Evolutionary conservation across 1,140 invertebrate genomes (phyloP).

Genomic region (Orussus abietinus): DNA sequence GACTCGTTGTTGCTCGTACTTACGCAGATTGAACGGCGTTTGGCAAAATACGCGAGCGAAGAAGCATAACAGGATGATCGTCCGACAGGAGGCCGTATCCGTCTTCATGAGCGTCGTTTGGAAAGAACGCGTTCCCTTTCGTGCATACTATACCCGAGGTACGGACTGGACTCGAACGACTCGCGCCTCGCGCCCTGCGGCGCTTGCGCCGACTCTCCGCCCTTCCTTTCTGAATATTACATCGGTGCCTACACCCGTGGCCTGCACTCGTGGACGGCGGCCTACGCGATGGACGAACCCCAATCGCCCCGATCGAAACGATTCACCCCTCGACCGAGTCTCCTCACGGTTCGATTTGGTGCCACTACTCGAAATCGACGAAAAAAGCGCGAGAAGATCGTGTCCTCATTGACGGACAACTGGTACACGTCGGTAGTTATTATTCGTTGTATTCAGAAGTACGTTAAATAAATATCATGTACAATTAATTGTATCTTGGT

Average conservation of each 20-base stretch:
- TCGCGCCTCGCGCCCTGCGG: constrained; percentile 38
- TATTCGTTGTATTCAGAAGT: too few species aligned
- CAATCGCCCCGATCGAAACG: too few species aligned
- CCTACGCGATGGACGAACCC: too few species aligned
- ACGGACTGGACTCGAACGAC: constrained; percentile 5
- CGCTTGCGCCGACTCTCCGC: constrained; percentile 16
- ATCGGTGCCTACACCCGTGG: constrained; percentile 28
- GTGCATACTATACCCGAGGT: too few species aligned
- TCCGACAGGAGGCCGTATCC: constrained; percentile 17
- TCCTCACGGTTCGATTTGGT: neutral
- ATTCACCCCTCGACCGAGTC: neutral
- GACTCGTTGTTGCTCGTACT: constrained; percentile 23
- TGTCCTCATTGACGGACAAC: too few species aligned
- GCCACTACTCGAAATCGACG: neutral
- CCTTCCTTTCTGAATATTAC: constrained; percentile 48
- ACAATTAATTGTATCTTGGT: too few species aligned
- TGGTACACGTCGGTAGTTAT: too few species aligned
- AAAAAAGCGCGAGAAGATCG: too few species aligned
- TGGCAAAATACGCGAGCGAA: constrained; percentile 24
- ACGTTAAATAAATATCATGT: too few species aligned
- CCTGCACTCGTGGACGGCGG: too few species aligned
- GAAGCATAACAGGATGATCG: constrained; percentile 22
- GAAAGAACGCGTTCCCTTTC: neutral
- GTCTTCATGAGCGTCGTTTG: constrained; percentile 23
- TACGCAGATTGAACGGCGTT: constrained; percentile 37